Base-by-base conservation (phyloP, 2,888 invertebrate genomes). In the Boloria euphrosyne region DNA sequence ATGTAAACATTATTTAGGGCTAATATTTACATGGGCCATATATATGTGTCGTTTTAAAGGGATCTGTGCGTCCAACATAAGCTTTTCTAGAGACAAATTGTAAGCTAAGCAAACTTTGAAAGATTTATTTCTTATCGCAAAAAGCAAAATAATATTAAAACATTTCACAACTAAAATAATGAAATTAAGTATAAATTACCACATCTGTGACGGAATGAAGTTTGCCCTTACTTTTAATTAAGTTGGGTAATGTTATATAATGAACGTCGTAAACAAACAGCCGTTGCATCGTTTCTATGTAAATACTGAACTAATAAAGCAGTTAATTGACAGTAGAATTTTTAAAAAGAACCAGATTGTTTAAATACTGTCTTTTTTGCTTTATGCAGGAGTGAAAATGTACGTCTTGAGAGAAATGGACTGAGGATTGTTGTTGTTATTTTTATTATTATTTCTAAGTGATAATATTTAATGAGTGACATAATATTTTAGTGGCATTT, bases 221-320 rank as follows among this genome's bases (percentile, higher is more conserved):
- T 61, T 62, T 38, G 49, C 53, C 55, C 51, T 61, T 53, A 57
- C 69, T 75, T 76, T 76, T 78, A 78, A 78, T 78, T 75, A 76
- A 78, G 75, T 73, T 52, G 67, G 63, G 73, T 74, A 75, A 74
- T 75, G 73, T 71, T 66, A 73, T 74, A 75, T 76, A 76, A 77
- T 74, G 74, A 69, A 73, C 74, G 68, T 75, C 76, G 76, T 78
- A 77, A 77, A 76, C 74, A 75, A 78, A 71, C 74, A 70, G 69
- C 64, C 71, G 73, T 68, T 71, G 68, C 69, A 71, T 72, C 73
- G 73, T 76, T 76, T 75, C 69, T 75, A 76, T 76, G 76, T 74
- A 72, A 76, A 76, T 76, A 72, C 65, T 51, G 59, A 62, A 66
- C 68, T 54, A 74, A 73, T 73, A 73, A 72, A 74, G 67, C 71